phyloP scores from a whole-genome alignment of 2,113 vertebrate genomes.

The Serilophus lunatus region DNA sequence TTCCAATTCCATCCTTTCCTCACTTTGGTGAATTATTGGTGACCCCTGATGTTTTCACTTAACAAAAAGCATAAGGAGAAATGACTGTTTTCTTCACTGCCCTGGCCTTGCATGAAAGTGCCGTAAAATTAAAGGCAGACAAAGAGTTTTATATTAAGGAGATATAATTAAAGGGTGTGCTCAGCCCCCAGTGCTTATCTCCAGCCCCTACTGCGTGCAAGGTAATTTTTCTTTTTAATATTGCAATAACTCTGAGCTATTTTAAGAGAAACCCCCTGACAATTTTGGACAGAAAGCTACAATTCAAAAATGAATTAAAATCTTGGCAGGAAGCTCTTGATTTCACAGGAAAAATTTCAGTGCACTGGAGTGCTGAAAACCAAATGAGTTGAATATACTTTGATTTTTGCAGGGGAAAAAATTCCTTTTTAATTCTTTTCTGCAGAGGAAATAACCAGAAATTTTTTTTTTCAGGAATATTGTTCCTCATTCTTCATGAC shows the following conservation, averaged over 20 bases:
- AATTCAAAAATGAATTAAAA: conserved; percentile 34
- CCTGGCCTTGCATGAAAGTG: conserved; percentile 1
- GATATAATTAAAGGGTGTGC: background rate
- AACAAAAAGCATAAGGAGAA: background rate
- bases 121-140: background rate
- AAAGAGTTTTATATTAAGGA: background rate
- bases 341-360: background rate
- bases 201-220: background rate
- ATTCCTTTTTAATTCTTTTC: background rate
- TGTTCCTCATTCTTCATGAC: rapidly evolving
- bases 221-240: conserved; percentile 59
- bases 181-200: background rate
- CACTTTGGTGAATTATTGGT: background rate
- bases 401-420: background rate
- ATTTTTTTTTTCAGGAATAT: background rate
- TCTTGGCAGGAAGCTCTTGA: background rate
- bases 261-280: background rate
- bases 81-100: background rate
- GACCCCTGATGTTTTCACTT: background rate
- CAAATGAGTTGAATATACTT: background rate
- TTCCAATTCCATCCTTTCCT: conserved; percentile 9
- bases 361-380: background rate
- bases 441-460: background rate
- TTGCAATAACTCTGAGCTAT: conserved; percentile 20
- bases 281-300: background rate